Conservation (phyloP, 2,113 vertebrate genomes). For the Cyprinodon brontotheroides region DNA sequence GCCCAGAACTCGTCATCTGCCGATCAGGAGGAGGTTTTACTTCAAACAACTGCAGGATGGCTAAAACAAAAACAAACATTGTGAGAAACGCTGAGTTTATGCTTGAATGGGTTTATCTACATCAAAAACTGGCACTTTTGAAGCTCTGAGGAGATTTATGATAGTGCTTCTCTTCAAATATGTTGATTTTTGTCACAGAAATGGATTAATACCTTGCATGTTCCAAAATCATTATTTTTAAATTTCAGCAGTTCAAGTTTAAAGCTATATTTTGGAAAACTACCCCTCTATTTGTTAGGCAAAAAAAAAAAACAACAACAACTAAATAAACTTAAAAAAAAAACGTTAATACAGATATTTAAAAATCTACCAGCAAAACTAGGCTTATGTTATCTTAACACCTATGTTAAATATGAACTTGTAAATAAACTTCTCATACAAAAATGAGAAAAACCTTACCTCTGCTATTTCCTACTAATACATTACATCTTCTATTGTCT, state of each 20-base stretch:
- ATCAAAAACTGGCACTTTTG: not conserved
- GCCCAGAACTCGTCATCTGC: not conserved
- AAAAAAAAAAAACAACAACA: no score
- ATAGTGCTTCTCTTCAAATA: not conserved
- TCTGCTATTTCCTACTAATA: not conserved
- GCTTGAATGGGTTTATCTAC: not conserved
- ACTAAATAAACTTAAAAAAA: not conserved
- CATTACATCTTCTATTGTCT: no score
- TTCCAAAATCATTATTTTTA: not conserved
- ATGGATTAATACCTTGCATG: not conserved
- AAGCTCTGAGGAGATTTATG: not conserved
- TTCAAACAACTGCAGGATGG: not conserved
- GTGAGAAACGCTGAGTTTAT: not conserved
- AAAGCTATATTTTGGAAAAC: no score
- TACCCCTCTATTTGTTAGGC: no score
- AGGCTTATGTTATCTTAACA: constrained; percentile 1
- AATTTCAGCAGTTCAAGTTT: not conserved
- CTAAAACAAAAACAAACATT: constrained; percentile 1
- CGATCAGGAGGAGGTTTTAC: not conserved
- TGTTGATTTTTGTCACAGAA: not conserved
- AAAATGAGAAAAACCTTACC: not conserved
- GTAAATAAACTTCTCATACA: not conserved
- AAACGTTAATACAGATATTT: not conserved
- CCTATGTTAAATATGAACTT: not conserved
- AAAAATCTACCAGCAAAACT: not conserved